Base-by-base conservation (phyloP, 2,888 invertebrate genomes). In the Hofmannophila pseudospretella region DNA sequence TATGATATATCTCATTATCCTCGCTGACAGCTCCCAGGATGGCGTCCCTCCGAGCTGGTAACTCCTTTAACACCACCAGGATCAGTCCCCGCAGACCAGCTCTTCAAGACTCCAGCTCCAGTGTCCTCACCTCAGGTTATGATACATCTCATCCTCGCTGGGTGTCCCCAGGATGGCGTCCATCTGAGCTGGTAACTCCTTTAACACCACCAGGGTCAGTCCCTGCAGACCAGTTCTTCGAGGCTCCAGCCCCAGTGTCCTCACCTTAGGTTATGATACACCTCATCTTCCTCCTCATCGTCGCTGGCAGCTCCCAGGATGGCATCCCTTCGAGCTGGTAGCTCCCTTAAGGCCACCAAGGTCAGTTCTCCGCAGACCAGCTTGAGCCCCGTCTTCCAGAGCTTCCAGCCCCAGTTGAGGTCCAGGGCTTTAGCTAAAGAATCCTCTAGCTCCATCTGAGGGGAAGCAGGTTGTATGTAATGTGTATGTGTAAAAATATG, bases 21-120 rank as follows among this genome's bases (percentile, higher is more conserved):
- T n/a, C n/a, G n/a, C n/a, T n/a, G n/a, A n/a, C n/a, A n/a, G n/a
- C n/a, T n/a, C 61, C 62, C 40, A 82, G 59, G 38, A 81, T 51
- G 0, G 74, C 54, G 68, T 87, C 86, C 51, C 84, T 42, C 45
- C 84, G 64, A 12, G 90, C 89, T 3, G 91, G 89, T 30, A 96
- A 90, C 77, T 98, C 97, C 58, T 95, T 92, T 63, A 98, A 89
- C 41, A 94, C 89, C 52, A 98, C 89, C 30, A 98, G 80, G 0
- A 93, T 90, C 4, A 95, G 89, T 92, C 92, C 0, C 96, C 93
- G 66, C 96, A 94, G 41, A 92, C 91, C 7, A 99, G 88, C 49
- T 96, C 49, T 94, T 90, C n/a, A n/a, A n/a, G n/a, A n/a, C n/a
- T n/a, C 98, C 98, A 98, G 64, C 96, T 94, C 19, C 95, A 94